These are phyloP conservation scores for Drosophila bifasciata DNA, from an alignment of 1,140 invertebrate species.

Conservation along the genomic window DNA sequence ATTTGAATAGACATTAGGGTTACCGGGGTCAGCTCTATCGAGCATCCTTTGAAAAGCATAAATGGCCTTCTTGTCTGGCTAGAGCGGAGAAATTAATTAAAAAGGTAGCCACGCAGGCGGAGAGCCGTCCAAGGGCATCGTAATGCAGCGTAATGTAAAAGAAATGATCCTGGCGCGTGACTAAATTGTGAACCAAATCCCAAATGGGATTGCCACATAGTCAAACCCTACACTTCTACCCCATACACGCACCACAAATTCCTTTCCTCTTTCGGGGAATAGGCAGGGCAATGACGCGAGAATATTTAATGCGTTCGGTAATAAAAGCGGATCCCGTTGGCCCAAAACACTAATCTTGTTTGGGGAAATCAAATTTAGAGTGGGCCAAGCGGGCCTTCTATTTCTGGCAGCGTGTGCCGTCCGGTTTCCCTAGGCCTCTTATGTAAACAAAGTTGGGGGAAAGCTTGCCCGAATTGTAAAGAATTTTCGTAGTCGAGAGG, in stretches of 20 bases:
- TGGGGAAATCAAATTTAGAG: slow-evolving; percentile 45
- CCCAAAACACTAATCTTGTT: slow-evolving; percentile 72
- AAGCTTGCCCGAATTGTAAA: slow-evolving; percentile 50
- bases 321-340: slow-evolving; percentile 73
- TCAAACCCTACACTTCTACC: neutral
- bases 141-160: slow-evolving; percentile 39
- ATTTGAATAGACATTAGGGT: slow-evolving; percentile 62
- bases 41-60: slow-evolving; percentile 57
- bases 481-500: slow-evolving; percentile 60
- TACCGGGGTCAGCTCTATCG: slow-evolving; percentile 30
- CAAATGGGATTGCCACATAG: slow-evolving; percentile 38
- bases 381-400: neutral
- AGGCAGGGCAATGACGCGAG: slow-evolving; percentile 66
- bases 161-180: slow-evolving; percentile 64
- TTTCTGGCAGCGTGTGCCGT: slow-evolving; percentile 22
- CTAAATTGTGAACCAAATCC: slow-evolving; percentile 75
- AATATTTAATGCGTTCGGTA: slow-evolving; percentile 77
- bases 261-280: slow-evolving; percentile 11
- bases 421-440: slow-evolving; percentile 35
- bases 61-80: slow-evolving; percentile 48
- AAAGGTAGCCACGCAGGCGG: slow-evolving; percentile 50
- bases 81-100: slow-evolving; percentile 70
- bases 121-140: too few species aligned
- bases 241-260: slow-evolving; percentile 44
- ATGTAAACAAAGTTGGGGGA: slow-evolving; percentile 52